phyloP scores from a whole-genome alignment of 2,797 vertebrate genomes.

The Tamandua tetradactyla region DNA sequence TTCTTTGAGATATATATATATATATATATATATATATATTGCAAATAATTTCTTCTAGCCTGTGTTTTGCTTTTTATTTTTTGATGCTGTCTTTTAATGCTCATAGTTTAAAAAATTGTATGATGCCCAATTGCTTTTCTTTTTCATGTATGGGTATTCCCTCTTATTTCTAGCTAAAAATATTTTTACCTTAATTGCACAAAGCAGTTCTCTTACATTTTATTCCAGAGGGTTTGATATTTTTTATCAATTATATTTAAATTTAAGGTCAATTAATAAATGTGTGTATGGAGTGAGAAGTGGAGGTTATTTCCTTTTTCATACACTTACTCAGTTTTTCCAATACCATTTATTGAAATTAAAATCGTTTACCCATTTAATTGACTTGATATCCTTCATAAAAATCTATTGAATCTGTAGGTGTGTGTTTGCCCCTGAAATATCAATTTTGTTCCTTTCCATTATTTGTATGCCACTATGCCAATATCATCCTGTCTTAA shows the following conservation, averaged over 20 bases:
- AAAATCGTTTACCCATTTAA: neutral
- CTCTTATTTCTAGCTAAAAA: neutral
- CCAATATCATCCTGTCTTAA: neutral
- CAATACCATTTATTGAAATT: neutral
- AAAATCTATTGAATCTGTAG: neutral
- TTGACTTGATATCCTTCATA: neutral
- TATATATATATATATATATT: neutral
- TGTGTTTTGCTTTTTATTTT: neutral
- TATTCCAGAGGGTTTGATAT: neutral
- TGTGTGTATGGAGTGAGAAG: neutral
- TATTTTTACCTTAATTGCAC: neutral
- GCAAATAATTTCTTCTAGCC: neutral
- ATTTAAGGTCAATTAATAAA: neutral
- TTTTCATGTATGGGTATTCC: neutral
- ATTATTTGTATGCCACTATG: neutral
- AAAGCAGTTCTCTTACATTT: neutral
- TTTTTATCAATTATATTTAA: neutral
- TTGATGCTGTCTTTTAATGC: neutral
- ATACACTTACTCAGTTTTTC: neutral
- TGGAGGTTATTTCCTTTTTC: neutral
- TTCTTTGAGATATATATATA: neutral
- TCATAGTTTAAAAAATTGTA: neutral
- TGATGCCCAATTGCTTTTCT: neutral
- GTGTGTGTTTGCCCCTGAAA: neutral
- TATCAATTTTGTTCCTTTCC: neutral